Evolutionary conservation across 35 echinoderm and acorn worm species (phyloP).

Genomic region (Lytechinus variegatus): DNA sequence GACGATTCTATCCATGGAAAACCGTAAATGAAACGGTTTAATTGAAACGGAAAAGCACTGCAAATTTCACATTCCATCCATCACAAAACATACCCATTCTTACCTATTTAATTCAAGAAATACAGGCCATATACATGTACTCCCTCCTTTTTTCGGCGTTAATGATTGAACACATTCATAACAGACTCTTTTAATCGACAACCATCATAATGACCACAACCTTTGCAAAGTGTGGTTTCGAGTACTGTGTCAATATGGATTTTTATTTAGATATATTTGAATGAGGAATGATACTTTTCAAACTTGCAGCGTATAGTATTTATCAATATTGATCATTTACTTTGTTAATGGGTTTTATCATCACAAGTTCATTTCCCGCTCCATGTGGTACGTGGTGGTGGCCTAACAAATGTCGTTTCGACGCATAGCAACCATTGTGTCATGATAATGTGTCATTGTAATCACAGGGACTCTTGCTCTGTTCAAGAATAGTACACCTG

Average conservation of each 20-base stretch:
- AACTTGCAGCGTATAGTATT: not conserved
- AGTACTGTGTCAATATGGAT: not conserved
- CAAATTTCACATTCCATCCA: not conserved
- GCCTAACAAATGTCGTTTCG: not conserved
- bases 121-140: not conserved
- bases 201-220: not conserved
- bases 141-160: not conserved
- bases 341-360: not conserved
- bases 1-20: too few species aligned
- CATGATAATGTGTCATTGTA: not conserved
- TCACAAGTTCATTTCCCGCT: not conserved
- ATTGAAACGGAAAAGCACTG: not conserved
- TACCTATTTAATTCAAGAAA: not conserved
- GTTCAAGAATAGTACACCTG: not conserved
- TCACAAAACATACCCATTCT: not conserved
- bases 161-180: not conserved
- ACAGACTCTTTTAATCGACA: not conserved
- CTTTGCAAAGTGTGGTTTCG: not conserved
- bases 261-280: not conserved
- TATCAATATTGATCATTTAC: not conserved
- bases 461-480: not conserved
- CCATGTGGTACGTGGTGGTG: not conserved
- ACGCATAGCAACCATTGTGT: not conserved
- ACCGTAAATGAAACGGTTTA: too few species aligned
- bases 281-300: not conserved